Conservation (phyloP, 2,888 invertebrate genomes). For the Steinernema carpocapsae region DNA sequence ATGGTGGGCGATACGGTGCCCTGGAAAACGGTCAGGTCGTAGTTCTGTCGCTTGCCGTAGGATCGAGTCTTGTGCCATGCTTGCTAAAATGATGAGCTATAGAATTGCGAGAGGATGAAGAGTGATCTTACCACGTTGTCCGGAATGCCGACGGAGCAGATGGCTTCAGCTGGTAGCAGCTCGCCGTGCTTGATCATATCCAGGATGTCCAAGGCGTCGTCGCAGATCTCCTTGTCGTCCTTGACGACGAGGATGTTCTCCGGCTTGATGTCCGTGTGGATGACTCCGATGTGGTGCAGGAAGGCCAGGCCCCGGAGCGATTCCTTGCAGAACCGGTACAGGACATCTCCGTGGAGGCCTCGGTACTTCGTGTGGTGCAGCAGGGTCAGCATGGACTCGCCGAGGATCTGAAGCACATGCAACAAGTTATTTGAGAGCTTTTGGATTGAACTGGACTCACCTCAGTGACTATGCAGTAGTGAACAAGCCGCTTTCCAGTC, state of each 20-base stretch:
- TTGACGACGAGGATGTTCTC: conserved; percentile 71
- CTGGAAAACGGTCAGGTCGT: too few relatives aligned
- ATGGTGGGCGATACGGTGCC: too few relatives aligned
- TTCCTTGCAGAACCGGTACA: conserved; percentile 28
- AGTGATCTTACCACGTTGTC: too few relatives aligned
- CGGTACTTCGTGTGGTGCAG: background rate
- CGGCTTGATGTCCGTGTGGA: conserved; percentile 73
- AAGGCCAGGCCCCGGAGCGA: conserved; percentile 81
- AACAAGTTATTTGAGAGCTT: background rate
- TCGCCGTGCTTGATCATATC: background rate
- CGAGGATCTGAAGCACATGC: background rate
- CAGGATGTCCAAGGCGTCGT: background rate
- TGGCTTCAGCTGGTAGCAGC: background rate
- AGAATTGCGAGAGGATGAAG: too few relatives aligned
- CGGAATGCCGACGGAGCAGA: background rate
- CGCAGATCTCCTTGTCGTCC: background rate
- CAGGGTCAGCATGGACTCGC: background rate
- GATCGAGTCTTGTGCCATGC: too few relatives aligned
- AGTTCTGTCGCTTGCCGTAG: too few relatives aligned
- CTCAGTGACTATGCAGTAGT: conserved; percentile 26
- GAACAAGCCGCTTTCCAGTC: background rate
- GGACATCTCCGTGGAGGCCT: background rate
- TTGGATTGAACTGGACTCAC: background rate
- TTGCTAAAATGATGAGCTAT: too few relatives aligned
- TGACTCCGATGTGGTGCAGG: conserved; percentile 92